Base-by-base conservation (phyloP, 1,140 invertebrate genomes). In the Amyelois transitella region DNA sequence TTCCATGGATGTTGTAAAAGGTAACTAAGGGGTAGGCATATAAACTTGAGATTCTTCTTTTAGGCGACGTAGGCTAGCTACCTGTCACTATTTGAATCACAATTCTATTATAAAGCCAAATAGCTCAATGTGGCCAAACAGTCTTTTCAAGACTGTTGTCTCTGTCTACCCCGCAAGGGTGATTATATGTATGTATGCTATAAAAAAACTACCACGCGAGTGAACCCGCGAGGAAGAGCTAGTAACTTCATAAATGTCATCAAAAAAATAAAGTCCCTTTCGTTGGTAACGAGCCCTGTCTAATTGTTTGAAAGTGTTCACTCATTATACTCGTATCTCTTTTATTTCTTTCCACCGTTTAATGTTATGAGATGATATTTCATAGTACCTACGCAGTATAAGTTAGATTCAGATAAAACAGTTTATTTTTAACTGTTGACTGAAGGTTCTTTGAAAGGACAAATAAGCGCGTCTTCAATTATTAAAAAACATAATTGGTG, bases 311-410 rank as follows among this genome's bases (percentile, higher is more conserved):
- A 77, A 86, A 86, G 80, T 77, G 73, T 22, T 24, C 65, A 64
- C 69, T 64, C 66, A 58, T 72, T 76, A 80, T 79, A 75, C 32
- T 38, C 32, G 78, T 77, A 77, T 74, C 71, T 77, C 75, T 77
- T 77, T 69, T 64, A 64, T 68, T 66, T 69, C 61, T 62, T 67
- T 64, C 60, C 69, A 67, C 56, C 72, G 60, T 81, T 86, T 86
- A 83, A 83, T 83, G 69, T 76, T 76, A 79, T 81, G 80, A 78
- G 77, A 76, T 77, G 80, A 82, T 82, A 81, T 81, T 86, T 83
- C 76, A 76, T 78, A 59, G 32, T 38, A 38, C 45, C 32, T 44
- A 22, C 18, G 45, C 38, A 71, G 69, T 67, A 66, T 66, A 65
- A 1, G 10, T 20, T 48, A 1, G 1, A 17, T 14, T 8, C 19